Percentiles rank a stretch among this genome's conserved stretches.
These are phyloP conservation scores for Stomorhina lunata DNA, from an alignment of 2,888 invertebrate genomes.

Conservation along the genomic window DNA sequence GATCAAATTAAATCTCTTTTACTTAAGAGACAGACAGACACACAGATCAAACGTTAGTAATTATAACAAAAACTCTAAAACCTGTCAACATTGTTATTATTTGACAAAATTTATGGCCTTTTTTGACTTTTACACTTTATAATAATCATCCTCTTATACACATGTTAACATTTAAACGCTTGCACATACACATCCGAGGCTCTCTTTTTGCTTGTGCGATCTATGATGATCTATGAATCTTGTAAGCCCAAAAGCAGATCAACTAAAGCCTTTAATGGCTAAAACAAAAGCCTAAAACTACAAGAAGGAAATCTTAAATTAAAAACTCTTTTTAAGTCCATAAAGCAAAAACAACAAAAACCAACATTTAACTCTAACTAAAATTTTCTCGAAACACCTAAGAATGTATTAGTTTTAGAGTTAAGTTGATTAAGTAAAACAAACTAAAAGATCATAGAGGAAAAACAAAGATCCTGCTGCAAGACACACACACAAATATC, in stretches of 20 bases:
- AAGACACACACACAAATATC: too few relatives aligned
- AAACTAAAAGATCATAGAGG: too few relatives aligned
- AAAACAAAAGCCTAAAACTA: neutral
- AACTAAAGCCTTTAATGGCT: neutral
- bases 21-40: constrained; percentile 17
- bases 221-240: too few relatives aligned
- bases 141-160: too few relatives aligned
- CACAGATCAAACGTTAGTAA: constrained; percentile 26
- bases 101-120: constrained; percentile 66
- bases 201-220: too few relatives aligned
- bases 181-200: neutral
- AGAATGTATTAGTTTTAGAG: too few relatives aligned
- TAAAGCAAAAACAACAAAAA: neutral
- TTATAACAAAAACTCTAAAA: constrained; percentile 61
- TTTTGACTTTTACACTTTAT: neutral
- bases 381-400: neutral
- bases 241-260: constrained; percentile 5
- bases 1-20: constrained; percentile 22
- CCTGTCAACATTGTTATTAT: constrained; percentile 68
- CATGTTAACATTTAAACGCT: constrained; percentile 27
- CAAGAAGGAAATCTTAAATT: constrained; percentile 3
- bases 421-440: too few relatives aligned
- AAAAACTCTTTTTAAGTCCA: constrained; percentile 48
- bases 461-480: too few relatives aligned
- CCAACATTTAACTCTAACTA: neutral